Percentiles rank a stretch among this genome's conserved stretches.
Conservation (phyloP, 1,140 invertebrate species). For the Arctopsyche grandis region DNA sequence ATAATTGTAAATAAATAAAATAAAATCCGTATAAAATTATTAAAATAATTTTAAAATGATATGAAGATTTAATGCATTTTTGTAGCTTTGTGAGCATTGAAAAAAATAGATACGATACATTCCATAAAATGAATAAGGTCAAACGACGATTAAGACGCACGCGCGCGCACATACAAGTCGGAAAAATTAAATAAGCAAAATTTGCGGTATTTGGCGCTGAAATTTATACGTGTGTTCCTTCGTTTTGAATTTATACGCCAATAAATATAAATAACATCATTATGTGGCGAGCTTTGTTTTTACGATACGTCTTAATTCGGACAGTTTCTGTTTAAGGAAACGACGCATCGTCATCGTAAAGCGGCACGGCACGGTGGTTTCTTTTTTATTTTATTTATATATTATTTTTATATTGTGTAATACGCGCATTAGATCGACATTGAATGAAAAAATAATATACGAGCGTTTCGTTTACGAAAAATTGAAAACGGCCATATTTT, state of each 20-base stretch:
- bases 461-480: not conserved
- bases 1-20: no score
- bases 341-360: conserved; percentile 7
- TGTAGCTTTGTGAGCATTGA: no score
- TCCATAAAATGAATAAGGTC: not conserved
- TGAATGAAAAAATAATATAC: not conserved
- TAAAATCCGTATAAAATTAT: no score
- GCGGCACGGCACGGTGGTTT: not conserved
- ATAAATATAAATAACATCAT: conserved; percentile 39
- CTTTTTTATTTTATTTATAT: no score
- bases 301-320: conserved; percentile 37
- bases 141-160: conserved; percentile 3
- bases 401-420: conserved; percentile 4
- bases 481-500: conserved; percentile 25
- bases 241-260: conserved; percentile 29
- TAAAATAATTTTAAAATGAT: no score
- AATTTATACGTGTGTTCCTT: conserved; percentile 15
- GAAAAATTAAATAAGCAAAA: conserved; percentile 20
- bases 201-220: not conserved
- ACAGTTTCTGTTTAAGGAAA: conserved; percentile 35
- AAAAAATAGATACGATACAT: no score
- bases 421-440: conserved; percentile 10
- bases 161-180: not conserved
- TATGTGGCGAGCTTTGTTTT: conserved; percentile 34
- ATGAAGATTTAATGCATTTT: no score